Evolutionary conservation across 2,797 vertebrate species (phyloP).

Genomic region (Anolis apletophallus): DNA sequence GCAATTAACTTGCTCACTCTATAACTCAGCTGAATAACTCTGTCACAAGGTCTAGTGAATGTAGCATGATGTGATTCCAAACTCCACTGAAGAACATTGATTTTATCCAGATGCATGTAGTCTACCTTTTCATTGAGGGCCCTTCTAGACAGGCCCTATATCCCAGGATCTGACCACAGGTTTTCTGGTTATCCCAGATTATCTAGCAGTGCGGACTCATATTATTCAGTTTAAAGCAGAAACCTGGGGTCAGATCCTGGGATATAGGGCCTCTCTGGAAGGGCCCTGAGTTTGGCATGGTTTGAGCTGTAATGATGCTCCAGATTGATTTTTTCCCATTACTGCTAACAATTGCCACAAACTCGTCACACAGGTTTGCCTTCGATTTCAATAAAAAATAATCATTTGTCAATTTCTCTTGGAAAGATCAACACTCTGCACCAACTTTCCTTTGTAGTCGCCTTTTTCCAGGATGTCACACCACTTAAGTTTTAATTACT

Average conservation of each 20-base stretch:
- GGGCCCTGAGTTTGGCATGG: neutral
- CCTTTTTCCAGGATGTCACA: neutral
- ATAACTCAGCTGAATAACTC: neutral
- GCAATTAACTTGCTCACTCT: neutral
- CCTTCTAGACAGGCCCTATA: too few species aligned
- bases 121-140: too few species aligned
- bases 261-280: neutral
- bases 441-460: neutral
- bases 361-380: neutral
- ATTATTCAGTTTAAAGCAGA: too few species aligned
- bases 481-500: neutral
- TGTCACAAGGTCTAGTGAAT: constrained; percentile 1
- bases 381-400: neutral
- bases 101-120: neutral
- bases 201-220: too few species aligned
- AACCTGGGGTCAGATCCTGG: too few species aligned
- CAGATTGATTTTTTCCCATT: neutral
- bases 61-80: neutral
- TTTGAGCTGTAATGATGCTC: neutral
- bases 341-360: neutral
- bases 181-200: too few species aligned
- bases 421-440: neutral
- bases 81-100: neutral
- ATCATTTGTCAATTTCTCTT: constrained; percentile 1
- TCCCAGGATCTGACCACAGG: too few species aligned